Evolutionary conservation across 1,140 invertebrate species (phyloP), one percentile per base, ranked within the genome.

Genomic region (Trissolcus basalis): DNA sequence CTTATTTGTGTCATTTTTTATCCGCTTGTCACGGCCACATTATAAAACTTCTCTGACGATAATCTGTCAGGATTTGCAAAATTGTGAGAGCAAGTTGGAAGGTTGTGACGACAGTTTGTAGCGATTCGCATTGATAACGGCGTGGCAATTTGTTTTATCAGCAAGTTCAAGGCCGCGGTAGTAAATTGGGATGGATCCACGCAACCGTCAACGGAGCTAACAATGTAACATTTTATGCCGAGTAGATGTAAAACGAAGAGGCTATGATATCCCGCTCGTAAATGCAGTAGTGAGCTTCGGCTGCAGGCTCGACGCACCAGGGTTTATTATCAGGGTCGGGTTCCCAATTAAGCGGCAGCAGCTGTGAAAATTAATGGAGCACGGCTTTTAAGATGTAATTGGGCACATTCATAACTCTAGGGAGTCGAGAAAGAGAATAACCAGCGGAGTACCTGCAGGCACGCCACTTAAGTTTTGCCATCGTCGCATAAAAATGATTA

Each of bases 341-440:
- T 87, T 90, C 88, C 89, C 90, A 91, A 91, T 91, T 91, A 91
- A 90, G 90, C 89, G 89, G 89, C 89, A 90, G 89, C 90, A 91
- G 90, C 90, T 91, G 90, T 90, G 90, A 90, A 90, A 91, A 91
- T 91, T 91, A 91, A 91, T 91, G 90, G 90, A 89, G 89, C 90
- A 90, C 89, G 89, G 89, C 90, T 91, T 91, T 90, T 91, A 90
- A 91, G 90, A 91, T 90, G 90, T 91, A 91, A 91, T 91, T 91
- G 90, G 90, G 88, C 85, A 90, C 90, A 90, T 91, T 91, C 90
- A 90, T 91, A 91, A 91, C 88, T 89, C 64, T 71, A 51, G 68
- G 41, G 71, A 58, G 63, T 15, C 64, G 77, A 55, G 77, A 76
- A 73, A 71, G 74, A 78, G 79, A 79, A 63, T 69, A 79, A 60